These are phyloP conservation scores for Notoglanidium macrostoma DNA, from an alignment of 2,797 vertebrate species.

Conservation along the genomic window DNA sequence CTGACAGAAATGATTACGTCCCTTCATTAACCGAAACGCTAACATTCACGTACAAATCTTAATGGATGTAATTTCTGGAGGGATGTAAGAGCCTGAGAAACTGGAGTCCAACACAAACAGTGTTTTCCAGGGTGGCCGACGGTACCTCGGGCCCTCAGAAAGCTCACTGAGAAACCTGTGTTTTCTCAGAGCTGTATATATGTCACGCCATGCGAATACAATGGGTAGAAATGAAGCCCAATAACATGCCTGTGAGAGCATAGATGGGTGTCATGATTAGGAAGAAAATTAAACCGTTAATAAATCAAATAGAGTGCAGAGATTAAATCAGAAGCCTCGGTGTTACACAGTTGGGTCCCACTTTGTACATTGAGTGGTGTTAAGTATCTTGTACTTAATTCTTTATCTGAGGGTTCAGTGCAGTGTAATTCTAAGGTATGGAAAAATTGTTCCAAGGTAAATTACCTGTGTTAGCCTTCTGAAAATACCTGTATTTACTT, in stretches of 20 bases:
- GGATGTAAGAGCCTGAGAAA: constrained; percentile 26
- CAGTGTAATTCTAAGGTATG: not conserved
- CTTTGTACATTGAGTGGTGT: not conserved
- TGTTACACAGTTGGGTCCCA: not conserved
- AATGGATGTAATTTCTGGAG: constrained; percentile 37
- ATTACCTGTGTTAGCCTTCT: not conserved
- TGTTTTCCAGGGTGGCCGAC: constrained; percentile 28
- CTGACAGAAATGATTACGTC: constrained; percentile 61
- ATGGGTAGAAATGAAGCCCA: constrained; percentile 14
- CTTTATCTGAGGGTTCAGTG: not conserved
- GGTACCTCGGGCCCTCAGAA: constrained; percentile 1
- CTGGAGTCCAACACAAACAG: constrained; percentile 59
- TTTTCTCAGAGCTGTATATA: constrained; percentile 27
- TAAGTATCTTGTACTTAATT: not conserved
- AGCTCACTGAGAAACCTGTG: not conserved
- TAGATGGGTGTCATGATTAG: not conserved
- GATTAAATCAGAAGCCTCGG: constrained; percentile 23
- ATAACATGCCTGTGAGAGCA: constrained; percentile 27
- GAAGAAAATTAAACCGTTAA: constrained; percentile 34
- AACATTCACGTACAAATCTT: constrained; percentile 55
- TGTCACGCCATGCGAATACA: constrained; percentile 21
- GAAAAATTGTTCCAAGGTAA: not conserved
- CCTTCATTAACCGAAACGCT: constrained; percentile 51
- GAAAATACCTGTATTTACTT: not conserved
- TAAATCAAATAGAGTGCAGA: constrained; percentile 42